Conservation (phyloP, 2,113 vertebrate species). For the Hypomesus transpacificus region DNA sequence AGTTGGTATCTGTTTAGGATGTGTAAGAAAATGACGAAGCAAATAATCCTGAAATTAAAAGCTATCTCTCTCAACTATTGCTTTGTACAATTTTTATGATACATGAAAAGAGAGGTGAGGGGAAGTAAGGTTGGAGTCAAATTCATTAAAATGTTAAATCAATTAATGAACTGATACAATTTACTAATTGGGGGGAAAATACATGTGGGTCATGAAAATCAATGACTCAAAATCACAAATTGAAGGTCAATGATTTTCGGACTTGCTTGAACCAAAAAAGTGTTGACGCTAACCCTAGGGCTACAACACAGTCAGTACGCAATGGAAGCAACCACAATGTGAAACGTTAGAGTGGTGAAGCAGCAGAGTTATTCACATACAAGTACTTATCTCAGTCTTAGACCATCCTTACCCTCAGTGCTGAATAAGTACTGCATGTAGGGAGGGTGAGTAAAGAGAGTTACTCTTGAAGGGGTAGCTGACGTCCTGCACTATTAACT, state of each 20-base stretch:
- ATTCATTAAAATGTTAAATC: conserved; percentile 10
- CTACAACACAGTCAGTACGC: conserved; percentile 8
- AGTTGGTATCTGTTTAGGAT: conserved; percentile 89
- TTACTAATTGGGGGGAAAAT: neutral
- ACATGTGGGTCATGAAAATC: neutral
- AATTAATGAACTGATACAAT: conserved; percentile 10
- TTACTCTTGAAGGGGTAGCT: conserved; percentile 3
- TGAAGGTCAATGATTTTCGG: neutral
- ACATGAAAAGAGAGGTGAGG: neutral
- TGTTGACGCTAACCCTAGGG: neutral
- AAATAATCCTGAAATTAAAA: conserved; percentile 13
- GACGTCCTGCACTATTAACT: too few relatives aligned
- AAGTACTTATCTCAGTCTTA: neutral
- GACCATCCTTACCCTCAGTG: conserved; percentile 4
- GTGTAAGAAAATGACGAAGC: conserved; percentile 26
- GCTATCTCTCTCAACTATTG: neutral
- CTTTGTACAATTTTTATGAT: neutral
- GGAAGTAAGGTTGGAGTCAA: conserved; percentile 3
- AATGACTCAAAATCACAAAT: neutral
- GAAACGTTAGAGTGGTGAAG: conserved; percentile 2
- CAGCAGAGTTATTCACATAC: conserved; percentile 7
- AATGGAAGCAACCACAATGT: conserved; percentile 16
- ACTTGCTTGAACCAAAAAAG: neutral
- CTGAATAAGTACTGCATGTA: conserved; percentile 9
- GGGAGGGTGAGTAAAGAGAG: conserved; percentile 3